Percentiles rank a stretch among this genome's conserved stretches.
Conservation (phyloP, 2,888 invertebrate genomes). For the Archaeoteleia sp. region DNA sequence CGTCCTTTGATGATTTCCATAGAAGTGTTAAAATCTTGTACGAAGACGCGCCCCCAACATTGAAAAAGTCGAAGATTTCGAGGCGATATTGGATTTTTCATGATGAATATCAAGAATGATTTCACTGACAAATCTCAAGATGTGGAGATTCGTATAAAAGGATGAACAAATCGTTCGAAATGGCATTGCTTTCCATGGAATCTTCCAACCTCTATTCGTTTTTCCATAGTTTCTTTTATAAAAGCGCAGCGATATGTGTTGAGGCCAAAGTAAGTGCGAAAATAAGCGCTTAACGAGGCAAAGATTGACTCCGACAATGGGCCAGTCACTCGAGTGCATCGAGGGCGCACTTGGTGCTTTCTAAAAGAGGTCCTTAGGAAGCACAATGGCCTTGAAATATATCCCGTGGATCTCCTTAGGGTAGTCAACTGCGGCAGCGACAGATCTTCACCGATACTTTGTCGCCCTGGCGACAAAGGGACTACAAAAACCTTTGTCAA, state of each 20-base stretch:
- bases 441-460: slow-evolving; percentile 49
- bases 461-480: slow-evolving; percentile 51
- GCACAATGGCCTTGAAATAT: slow-evolving; percentile 67
- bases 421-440: slow-evolving; percentile 53
- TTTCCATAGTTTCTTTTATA: slow-evolving; percentile 33
- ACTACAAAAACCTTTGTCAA: slow-evolving; percentile 52
- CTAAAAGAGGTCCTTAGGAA: slow-evolving; percentile 64
- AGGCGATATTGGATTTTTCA: slow-evolving; percentile 24
- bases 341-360: slow-evolving; percentile 60
- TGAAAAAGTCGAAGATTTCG: slow-evolving; percentile 27
- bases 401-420: slow-evolving; percentile 61
- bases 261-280: slow-evolving; percentile 69
- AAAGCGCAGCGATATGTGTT: slow-evolving; percentile 46
- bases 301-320: slow-evolving; percentile 73
- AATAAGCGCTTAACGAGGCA: slow-evolving; percentile 74
- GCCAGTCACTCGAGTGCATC: slow-evolving; percentile 62
- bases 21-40: not conserved
- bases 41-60: slow-evolving; percentile 10
- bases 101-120: slow-evolving; percentile 23
- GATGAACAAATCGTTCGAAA: slow-evolving; percentile 51
- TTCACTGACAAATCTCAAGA: slow-evolving; percentile 41
- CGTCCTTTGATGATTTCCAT: too few relatives aligned
- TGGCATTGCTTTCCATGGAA: slow-evolving; percentile 41
- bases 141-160: slow-evolving; percentile 30
- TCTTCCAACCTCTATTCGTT: slow-evolving; percentile 33